Evolutionary conservation across 2,797 vertebrate species (phyloP).

Genomic region (Squalus acanthias): DNA sequence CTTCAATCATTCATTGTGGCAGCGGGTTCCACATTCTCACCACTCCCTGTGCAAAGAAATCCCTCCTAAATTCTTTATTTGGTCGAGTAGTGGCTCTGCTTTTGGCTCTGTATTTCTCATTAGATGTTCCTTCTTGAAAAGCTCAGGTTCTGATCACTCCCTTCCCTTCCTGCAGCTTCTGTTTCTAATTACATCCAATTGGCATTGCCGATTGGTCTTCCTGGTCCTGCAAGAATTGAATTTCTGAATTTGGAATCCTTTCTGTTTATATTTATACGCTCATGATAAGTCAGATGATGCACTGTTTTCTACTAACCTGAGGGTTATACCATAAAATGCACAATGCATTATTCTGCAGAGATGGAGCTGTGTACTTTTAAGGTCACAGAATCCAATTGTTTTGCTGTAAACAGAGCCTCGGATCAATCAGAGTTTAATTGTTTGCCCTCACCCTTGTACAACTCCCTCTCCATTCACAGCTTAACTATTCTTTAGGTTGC

Average conservation of each 20-base stretch:
- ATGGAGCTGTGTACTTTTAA: background rate
- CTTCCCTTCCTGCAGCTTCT: background rate
- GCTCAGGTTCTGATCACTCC: background rate
- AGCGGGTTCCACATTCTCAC: background rate
- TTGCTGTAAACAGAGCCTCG: background rate
- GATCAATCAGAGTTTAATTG: background rate
- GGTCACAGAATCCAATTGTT: background rate
- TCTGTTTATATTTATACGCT: background rate
- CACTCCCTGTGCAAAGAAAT: background rate
- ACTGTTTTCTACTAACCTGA: background rate
- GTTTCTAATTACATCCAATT: background rate
- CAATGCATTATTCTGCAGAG: background rate
- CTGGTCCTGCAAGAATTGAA: background rate
- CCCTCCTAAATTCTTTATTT: background rate
- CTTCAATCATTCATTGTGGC: background rate
- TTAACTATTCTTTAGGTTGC: background rate
- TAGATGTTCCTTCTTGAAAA: background rate
- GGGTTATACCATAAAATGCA: background rate
- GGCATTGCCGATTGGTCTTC: background rate
- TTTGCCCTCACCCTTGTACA: background rate
- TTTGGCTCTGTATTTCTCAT: background rate
- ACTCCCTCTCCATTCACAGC: background rate
- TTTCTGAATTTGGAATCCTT: background rate
- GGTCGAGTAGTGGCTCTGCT: background rate
- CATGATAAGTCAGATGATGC: background rate